Evolutionary conservation across 1,140 invertebrate species (phyloP).

Genomic region (Metaphire vulgaris): DNA sequence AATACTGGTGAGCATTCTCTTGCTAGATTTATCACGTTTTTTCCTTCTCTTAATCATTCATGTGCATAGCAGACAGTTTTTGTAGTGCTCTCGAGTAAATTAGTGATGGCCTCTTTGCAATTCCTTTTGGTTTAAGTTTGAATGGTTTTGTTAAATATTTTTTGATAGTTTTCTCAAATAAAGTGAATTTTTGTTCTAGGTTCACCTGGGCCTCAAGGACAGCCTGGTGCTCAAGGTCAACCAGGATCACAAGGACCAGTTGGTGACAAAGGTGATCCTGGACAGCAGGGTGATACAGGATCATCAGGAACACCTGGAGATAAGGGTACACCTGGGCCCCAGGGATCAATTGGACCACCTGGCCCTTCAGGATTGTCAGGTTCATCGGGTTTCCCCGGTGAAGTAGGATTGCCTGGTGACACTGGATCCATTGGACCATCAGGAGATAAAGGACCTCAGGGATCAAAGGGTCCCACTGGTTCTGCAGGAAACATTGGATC

Average conservation of each 20-base stretch:
- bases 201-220: slow-evolving; percentile 19
- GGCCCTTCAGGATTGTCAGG: slow-evolving; percentile 31
- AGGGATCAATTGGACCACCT: slow-evolving; percentile 36
- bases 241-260: slow-evolving; percentile 38
- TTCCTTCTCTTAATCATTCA: too few relatives aligned
- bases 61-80: too few relatives aligned
- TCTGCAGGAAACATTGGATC: slow-evolving; percentile 9
- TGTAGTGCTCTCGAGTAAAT: too few relatives aligned
- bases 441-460: slow-evolving; percentile 22
- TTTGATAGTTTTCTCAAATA: background rate
- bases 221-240: slow-evolving; percentile 35
- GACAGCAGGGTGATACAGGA: slow-evolving; percentile 20
- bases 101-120: too few relatives aligned
- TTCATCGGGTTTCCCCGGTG: slow-evolving; percentile 33
- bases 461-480: slow-evolving; percentile 17
- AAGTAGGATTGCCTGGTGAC: slow-evolving; percentile 10
- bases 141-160: background rate
- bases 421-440: slow-evolving; percentile 24
- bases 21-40: too few relatives aligned
- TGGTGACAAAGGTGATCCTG: slow-evolving; percentile 42
- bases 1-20: too few relatives aligned
- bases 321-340: slow-evolving; percentile 34
- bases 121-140: background rate
- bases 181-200: slow-evolving; percentile 1
- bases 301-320: slow-evolving; percentile 34